Conservation (phyloP, 2,888 invertebrate species). For the Deilephila porcellus region DNA sequence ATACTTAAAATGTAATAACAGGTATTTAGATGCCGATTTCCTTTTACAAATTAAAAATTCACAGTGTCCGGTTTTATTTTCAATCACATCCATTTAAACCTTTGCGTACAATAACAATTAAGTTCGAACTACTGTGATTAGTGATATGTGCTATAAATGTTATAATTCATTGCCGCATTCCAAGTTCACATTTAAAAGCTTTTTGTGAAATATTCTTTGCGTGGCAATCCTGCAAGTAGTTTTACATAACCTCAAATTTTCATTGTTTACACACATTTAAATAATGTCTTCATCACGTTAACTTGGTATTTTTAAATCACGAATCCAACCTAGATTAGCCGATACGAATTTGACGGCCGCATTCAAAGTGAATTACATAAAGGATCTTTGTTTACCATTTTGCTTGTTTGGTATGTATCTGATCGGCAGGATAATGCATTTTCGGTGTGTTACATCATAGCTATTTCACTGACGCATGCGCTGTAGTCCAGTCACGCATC, state of each 20-base stretch:
- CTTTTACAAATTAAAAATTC: too few species aligned
- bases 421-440: slow-evolving; percentile 64
- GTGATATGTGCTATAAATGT: neutral
- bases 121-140: neutral
- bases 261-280: too few species aligned
- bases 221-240: too few species aligned
- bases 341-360: neutral
- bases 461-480: slow-evolving; percentile 51
- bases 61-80: neutral
- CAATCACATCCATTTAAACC: neutral
- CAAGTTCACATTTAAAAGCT: neutral
- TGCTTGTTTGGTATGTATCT: slow-evolving; percentile 29
- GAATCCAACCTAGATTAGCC: slow-evolving; percentile 8
- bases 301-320: neutral
- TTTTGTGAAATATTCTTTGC: too few species aligned
- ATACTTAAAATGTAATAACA: too few species aligned
- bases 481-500: slow-evolving; percentile 71
- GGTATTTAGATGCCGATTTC: too few species aligned
- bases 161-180: neutral
- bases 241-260: too few species aligned
- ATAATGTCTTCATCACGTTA: neutral
- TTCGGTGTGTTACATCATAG: slow-evolving; percentile 70
- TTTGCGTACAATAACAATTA: neutral
- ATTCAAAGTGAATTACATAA: slow-evolving; percentile 28
- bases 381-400: slow-evolving; percentile 26